A percentile compares a stretch with the other conserved stretches of the same genome.
phyloP scores from a whole-genome alignment of 2,888 invertebrate genomes.

The Clunio marinus region DNA sequence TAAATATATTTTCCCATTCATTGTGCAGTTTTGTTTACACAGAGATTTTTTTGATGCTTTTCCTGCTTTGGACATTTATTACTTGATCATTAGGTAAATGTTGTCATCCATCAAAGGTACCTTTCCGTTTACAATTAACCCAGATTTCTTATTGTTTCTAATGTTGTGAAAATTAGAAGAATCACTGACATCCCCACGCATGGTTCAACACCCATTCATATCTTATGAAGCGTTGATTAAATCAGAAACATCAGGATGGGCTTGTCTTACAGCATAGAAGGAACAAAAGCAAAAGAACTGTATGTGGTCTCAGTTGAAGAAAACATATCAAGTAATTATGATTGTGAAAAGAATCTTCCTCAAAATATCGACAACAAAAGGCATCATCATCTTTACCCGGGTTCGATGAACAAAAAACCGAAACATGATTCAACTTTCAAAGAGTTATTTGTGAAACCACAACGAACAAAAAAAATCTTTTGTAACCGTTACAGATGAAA shows the following conservation, averaged over 20 bases:
- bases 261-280: neutral
- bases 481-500: neutral
- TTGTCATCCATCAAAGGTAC: neutral
- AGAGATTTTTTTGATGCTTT: neutral
- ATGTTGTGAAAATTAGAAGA: neutral
- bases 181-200: neutral
- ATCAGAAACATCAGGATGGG: neutral
- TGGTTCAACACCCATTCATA: neutral
- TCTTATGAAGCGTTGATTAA: neutral
- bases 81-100: conserved; percentile 9
- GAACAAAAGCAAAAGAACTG: neutral
- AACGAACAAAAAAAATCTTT: neutral
- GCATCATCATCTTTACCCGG: conserved; percentile 9
- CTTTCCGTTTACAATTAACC: neutral
- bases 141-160: neutral
- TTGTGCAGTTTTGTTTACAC: neutral
- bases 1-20: conserved; percentile 26
- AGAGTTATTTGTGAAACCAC: neutral
- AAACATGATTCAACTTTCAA: neutral
- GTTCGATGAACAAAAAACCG: neutral
- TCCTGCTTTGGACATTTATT: neutral
- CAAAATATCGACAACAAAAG: conserved; percentile 10
- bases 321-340: neutral
- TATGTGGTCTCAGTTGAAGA: conserved; percentile 8
- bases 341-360: neutral